Evolutionary conservation across 2,888 invertebrate species (phyloP).

Genomic region (Erebia ligea): DNA sequence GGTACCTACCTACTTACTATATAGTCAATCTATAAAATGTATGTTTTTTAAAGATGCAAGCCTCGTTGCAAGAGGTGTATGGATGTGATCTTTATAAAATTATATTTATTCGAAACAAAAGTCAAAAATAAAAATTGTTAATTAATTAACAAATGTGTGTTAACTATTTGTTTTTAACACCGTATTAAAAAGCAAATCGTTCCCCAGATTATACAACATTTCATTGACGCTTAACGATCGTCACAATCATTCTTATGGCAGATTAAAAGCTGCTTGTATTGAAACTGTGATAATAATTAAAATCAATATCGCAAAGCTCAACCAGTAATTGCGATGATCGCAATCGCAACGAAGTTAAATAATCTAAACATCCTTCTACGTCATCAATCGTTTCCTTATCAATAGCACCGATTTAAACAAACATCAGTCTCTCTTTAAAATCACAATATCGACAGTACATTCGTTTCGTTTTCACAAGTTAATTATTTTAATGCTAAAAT

Average conservation of each 20-base stretch:
- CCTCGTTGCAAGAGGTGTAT: neutral
- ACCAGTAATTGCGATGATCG: neutral
- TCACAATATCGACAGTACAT: constrained; percentile 24
- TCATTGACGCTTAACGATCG: neutral
- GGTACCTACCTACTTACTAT: neutral
- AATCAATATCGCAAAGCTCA: neutral
- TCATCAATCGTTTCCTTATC: constrained; percentile 26
- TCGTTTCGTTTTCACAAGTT: constrained; percentile 8
- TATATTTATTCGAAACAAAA: neutral
- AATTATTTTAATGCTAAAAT: constrained; percentile 8
- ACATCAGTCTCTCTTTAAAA: constrained; percentile 36
- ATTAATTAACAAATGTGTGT: neutral
- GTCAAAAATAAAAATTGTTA: neutral
- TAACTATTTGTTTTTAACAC: neutral
- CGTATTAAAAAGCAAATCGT: neutral
- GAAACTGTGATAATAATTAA: neutral
- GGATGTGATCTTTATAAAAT: neutral
- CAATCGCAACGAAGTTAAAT: neutral
- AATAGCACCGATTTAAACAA: constrained; percentile 34
- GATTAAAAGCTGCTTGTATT: neutral
- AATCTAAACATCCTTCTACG: neutral
- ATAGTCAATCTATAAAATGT: neutral
- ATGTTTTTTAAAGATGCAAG: neutral
- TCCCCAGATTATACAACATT: neutral
- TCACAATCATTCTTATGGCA: neutral